phyloP scores from a whole-genome alignment of 1,140 invertebrate species.

The Heliconius nattereri region DNA sequence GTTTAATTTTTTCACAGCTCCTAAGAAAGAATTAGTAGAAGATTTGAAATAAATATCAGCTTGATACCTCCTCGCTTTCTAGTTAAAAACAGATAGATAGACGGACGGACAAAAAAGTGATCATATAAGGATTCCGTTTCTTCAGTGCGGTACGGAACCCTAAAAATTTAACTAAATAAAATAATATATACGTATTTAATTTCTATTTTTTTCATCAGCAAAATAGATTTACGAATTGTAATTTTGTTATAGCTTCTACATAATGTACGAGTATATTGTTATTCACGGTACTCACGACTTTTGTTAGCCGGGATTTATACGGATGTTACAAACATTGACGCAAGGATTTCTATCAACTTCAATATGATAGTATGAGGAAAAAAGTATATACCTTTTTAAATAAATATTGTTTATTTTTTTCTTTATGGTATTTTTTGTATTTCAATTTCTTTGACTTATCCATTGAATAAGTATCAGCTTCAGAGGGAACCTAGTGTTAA shows the following conservation, averaged over 20 bases:
- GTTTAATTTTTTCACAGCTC: no score
- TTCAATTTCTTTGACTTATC: background rate
- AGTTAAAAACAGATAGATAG: no score
- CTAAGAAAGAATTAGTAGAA: no score
- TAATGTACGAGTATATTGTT: background rate
- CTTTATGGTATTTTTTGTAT: background rate
- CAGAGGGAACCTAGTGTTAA: no score
- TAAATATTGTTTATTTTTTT: background rate
- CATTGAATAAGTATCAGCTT: background rate
- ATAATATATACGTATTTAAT: background rate
- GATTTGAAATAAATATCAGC: no score
- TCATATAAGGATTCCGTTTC: no score
- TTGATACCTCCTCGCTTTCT: no score
- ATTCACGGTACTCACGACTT: background rate
- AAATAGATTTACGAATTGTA: constrained; percentile 4
- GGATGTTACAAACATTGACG: constrained; percentile 10
- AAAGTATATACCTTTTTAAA: background rate
- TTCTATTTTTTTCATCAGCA: background rate
- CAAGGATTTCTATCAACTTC: constrained; percentile 14
- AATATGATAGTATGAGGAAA: background rate
- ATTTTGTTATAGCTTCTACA: background rate
- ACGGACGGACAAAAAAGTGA: background rate
- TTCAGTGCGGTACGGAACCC: no score
- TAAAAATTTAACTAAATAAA: background rate
- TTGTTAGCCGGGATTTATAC: background rate